phyloP scores from a whole-genome alignment of 2,888 invertebrate genomes.

The Shargacucullia verbasci region DNA sequence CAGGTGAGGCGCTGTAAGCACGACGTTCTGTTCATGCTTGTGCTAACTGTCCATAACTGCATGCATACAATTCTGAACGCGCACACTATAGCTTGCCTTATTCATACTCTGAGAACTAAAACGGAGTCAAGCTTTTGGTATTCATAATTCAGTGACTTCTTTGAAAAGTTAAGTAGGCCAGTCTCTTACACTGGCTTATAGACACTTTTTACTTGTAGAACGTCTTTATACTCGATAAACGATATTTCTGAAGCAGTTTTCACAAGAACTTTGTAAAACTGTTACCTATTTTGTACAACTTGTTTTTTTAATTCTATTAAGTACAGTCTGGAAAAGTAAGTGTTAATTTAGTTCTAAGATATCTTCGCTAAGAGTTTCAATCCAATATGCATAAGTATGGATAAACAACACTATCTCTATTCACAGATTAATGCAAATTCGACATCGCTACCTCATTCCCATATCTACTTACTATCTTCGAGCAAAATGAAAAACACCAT shows the following conservation, averaged over 20 bases:
- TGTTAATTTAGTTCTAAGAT: slow-evolving; percentile 8
- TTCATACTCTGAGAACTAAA: background rate
- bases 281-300: background rate
- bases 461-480: slow-evolving; percentile 22
- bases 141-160: slow-evolving; percentile 48
- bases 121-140: slow-evolving; percentile 32
- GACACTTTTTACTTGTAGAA: slow-evolving; percentile 13
- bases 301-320: no score
- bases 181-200: slow-evolving; percentile 11
- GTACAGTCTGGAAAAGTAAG: background rate
- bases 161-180: slow-evolving; percentile 41
- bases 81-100: no score
- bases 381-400: slow-evolving; percentile 15
- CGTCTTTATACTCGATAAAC: slow-evolving; percentile 8
- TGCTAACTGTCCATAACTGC: background rate
- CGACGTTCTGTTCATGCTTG: background rate
- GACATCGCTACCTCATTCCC: slow-evolving; percentile 13
- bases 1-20: no score
- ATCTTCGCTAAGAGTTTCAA: background rate
- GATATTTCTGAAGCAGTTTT: slow-evolving; percentile 5
- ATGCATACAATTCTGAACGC: no score
- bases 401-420: slow-evolving; percentile 2
- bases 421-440: slow-evolving; percentile 14
- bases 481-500: slow-evolving; percentile 14
- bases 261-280: slow-evolving; percentile 2